Base-by-base conservation (phyloP, 1,140 invertebrate genomes). In the Ips typographus region DNA sequence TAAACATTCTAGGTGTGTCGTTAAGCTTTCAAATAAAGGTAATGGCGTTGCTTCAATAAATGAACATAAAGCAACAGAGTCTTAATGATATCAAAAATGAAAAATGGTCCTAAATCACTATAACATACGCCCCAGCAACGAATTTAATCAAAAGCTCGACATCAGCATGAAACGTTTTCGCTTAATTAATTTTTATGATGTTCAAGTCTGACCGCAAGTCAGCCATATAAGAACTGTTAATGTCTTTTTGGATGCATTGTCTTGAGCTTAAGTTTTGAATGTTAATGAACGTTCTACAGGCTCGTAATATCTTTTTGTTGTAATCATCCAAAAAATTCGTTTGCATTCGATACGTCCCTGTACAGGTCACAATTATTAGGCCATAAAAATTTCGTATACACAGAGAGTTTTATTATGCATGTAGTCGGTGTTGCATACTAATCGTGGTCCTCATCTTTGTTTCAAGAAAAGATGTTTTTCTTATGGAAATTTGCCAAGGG, bases 381-480 rank as follows among this genome's bases (percentile, higher is more conserved):
- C 42, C 59, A 61, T 61, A 61, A 61, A 61, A 44, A 61, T 61
- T 61, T 49, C 44, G 42, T 61, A 49, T 61, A 36, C 43, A 22
- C 59, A 44, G 38, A 61, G 37, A 43, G 59, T 40, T 61, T 61
- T 49, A 61, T 61, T 61, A 49, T 49, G 44, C 44, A 61, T 49
- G 44, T 44, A 44, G 44, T 47, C 59, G 8, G 2, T 61, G 44
- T 61, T 49, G 59, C 59, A 61, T 61, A 61, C 59, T 61, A 61
- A 61, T 61, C 41, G 38, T 4, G 59, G 36, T 42, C 43, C 43
- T 61, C 59, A 61, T 61, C 59, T 61, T 47, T 61, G 59, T 49
- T 61, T 40, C 53, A 59, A 59, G 42, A 58, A 61, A 61, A 47
- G 59, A 61, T 61, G 43, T 61, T 61, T 49, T 61, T 61, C 56